Evolutionary conservation across 2,113 vertebrate genomes (phyloP), one percentile per base, ranked within the genome.

Genomic region (Microtus ochrogaster): DNA sequence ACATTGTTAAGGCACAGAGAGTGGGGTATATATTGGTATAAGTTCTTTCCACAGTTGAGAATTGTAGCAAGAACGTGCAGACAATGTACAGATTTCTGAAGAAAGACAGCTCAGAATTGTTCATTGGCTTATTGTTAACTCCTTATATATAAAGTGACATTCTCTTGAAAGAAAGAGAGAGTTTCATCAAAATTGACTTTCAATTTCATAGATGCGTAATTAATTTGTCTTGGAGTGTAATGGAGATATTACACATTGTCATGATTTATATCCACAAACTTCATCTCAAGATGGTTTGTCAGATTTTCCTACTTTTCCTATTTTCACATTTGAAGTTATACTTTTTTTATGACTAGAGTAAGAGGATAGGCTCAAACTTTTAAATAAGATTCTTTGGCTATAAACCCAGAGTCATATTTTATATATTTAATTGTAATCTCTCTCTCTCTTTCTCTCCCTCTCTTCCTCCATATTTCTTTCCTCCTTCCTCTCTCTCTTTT

Each of bases 181-280:
- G 58, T 95, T 95, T 93, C 90, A 97, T 97, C 81, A 96, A 93
- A 95, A 94, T 14, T 88, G 92, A 94, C 95, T 97, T 97, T 91
- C 90, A 92, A 86, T 97, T 97, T 96, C 94, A 96, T 74, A 93
- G 90, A 91, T 70, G 36, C 12, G 5, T 90, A 90, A 96, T 96
- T 97, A 96, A 95, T 97, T 94, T 97, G 77, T 96, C 94, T 95
- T 96, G 14, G 72, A 95, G 47, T 88, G 65, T 94, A 97, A 96
- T 95, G 89, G 93, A 97, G 70, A 97, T 94, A 96, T 96, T 94
- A 88, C 81, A 87, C 88, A 70, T 95, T 88, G 88, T 81, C 93
- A 74, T 97, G 97, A 97, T 96, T 97, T 97, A 97, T 97, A 94
- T 93, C 94, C 90, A 85, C 78, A 88, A 92, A 97, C 96, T 97